These are phyloP conservation scores for Apodemus speciosus DNA, from an alignment of 2,113 vertebrate species.

Conservation along the genomic window DNA sequence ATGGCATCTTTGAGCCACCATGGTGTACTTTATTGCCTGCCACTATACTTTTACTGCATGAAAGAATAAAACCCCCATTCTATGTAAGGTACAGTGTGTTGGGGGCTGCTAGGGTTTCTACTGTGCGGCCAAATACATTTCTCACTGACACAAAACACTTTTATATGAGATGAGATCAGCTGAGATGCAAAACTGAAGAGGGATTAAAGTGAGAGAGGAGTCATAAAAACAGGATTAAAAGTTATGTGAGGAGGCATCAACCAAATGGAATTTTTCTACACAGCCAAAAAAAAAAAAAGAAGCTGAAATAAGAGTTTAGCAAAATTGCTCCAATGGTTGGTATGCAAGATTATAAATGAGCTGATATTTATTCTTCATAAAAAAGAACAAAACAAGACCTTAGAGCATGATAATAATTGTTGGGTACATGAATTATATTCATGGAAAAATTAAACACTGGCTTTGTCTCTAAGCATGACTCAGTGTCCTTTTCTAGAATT, in stretches of 20 bases:
- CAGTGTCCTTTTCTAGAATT: conserved; percentile 37
- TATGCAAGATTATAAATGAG: conserved; percentile 14
- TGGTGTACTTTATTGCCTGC: neutral
- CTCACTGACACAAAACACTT: conserved; percentile 20
- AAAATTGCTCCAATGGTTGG: conserved; percentile 33
- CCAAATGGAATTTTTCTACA: conserved; percentile 27
- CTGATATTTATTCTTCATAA: neutral
- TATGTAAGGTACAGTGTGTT: neutral
- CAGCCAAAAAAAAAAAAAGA: conserved; percentile 56
- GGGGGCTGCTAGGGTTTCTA: neutral
- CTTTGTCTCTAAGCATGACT: neutral
- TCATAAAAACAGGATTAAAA: conserved; percentile 66
- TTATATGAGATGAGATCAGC: conserved; percentile 40
- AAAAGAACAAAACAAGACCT: neutral
- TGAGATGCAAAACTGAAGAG: conserved; percentile 36
- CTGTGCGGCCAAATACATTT: conserved; percentile 18
- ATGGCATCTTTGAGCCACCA: neutral
- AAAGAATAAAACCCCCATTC: neutral
- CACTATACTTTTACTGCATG: neutral
- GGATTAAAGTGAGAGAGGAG: conserved; percentile 39
- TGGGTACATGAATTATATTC: neutral
- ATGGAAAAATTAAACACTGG: conserved; percentile 3
- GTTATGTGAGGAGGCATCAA: conserved; percentile 52
- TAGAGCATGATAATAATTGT: neutral
- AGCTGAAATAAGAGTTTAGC: conserved; percentile 14